Evolutionary conservation across 2,797 vertebrate species (phyloP).

Genomic region (Poecilia gillii): DNA sequence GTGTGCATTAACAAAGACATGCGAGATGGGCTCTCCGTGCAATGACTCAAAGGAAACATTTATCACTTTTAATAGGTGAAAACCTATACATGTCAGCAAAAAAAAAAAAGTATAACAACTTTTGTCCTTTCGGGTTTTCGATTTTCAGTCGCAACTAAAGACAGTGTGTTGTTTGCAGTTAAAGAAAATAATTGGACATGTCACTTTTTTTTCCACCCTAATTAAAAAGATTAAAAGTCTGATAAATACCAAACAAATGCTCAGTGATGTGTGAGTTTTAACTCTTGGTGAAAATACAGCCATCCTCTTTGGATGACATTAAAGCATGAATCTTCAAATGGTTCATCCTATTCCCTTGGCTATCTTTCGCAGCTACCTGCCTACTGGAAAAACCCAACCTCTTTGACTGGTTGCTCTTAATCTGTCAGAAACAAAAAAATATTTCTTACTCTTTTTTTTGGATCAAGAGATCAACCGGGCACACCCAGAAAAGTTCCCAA

Average conservation of each 20-base stretch:
- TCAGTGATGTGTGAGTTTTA: constrained; percentile 6
- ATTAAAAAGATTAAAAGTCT: constrained; percentile 26
- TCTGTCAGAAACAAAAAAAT: not conserved
- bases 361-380: constrained; percentile 5
- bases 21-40: constrained; percentile 9
- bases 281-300: constrained; percentile 11
- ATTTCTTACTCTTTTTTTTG: constrained; percentile 19
- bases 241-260: constrained; percentile 20
- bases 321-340: constrained; percentile 28
- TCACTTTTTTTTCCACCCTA: not conserved
- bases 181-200: constrained; percentile 19
- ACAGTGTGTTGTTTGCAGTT: constrained; percentile 12
- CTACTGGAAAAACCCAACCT: constrained; percentile 16
- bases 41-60: constrained; percentile 19
- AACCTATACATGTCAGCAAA: not conserved
- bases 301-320: constrained; percentile 16
- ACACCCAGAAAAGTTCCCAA: not conserved
- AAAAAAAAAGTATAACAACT: not conserved
- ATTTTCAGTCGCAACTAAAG: constrained; percentile 6
- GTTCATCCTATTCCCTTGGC: constrained; percentile 2
- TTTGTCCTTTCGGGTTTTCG: constrained; percentile 12
- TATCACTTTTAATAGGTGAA: not conserved
- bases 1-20: constrained; percentile 7
- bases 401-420: constrained; percentile 11
- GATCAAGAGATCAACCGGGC: constrained; percentile 2